Percentiles rank a stretch among this genome's conserved stretches.
Evolutionary conservation across 2,113 vertebrate genomes (phyloP).

Genomic region (Fukomys damarensis): DNA sequence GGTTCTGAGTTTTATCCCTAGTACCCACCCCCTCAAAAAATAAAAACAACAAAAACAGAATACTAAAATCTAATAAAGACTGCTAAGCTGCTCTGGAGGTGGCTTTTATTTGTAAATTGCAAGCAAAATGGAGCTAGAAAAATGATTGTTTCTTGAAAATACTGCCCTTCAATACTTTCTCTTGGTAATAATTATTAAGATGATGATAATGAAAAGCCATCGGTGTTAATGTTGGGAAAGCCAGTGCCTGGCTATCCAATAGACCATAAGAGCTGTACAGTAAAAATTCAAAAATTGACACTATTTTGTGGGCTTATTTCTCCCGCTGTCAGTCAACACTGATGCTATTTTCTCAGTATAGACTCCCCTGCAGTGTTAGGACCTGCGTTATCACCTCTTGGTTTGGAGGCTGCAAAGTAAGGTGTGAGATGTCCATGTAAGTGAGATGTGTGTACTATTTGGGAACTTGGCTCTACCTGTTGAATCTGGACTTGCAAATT

Average conservation of each 20-base stretch:
- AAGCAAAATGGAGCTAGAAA: not conserved
- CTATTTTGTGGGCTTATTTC: not conserved
- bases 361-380: accelerated
- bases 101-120: not conserved
- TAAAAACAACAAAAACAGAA: too few relatives aligned
- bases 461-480: not conserved
- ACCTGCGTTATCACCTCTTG: not conserved
- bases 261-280: not conserved
- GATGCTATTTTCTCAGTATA: accelerated
- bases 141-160: not conserved
- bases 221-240: not conserved
- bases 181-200: not conserved
- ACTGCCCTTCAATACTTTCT: not conserved
- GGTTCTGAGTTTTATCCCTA: too few relatives aligned
- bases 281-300: not conserved
- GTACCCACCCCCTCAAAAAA: too few relatives aligned
- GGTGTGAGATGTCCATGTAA: too few relatives aligned
- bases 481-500: not conserved
- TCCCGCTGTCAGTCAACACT: not conserved
- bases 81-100: accelerated
- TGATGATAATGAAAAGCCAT: not conserved
- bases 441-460: not conserved
- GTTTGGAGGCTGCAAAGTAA: not conserved
- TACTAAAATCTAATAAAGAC: not conserved
- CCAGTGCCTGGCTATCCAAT: not conserved